Evolutionary conservation across 2,113 vertebrate species (phyloP), one percentile per base, ranked within the genome.

Genomic region (Cervus canadensis): DNA sequence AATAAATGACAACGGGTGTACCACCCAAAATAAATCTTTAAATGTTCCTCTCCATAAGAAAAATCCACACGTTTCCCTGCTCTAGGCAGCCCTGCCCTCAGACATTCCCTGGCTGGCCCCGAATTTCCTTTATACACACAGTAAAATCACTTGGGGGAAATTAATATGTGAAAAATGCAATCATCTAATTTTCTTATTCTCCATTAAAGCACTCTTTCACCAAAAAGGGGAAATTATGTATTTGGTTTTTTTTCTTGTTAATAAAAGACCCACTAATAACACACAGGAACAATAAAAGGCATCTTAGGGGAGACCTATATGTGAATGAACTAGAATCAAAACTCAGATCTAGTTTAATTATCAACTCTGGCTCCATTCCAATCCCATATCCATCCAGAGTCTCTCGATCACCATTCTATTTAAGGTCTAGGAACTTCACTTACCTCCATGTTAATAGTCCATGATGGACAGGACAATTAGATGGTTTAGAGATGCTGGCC

Each of bases 241-340:
- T 2, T 19, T 30, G 14, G 23, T 86, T 45, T 11, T 36, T 43
- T 7, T 21, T 33, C 8, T 67, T 67, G 74, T 91, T 33, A 52
- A 94, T 90, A 93, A 94, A 96, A 96, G 76, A 25, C 26, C 43
- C 21, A 57, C 52, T 94, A 81, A 89, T 64, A 88, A 87, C 21
- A 93, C 36, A 71, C 17, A 87, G 2, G 30, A 91, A 82, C 16
- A 76, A 94, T 67, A 83, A 79, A 95, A 94, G 43, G 26, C 71
- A 87, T 67, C 59, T 78, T 33, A 23, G 14, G 82, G 90, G 15
- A 97, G 95, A 94, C 50, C 96, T 78, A 79, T 36, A 13, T 59
- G 91, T 98, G 98, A 99, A 99, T 98, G 99, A 99, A 98, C 98
- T 97, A 89, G 96, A 98, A 98, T 99, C 98, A 98, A 84, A 98